Base-by-base conservation (phyloP, 2,113 vertebrate species). In the Nanger granti region DNA sequence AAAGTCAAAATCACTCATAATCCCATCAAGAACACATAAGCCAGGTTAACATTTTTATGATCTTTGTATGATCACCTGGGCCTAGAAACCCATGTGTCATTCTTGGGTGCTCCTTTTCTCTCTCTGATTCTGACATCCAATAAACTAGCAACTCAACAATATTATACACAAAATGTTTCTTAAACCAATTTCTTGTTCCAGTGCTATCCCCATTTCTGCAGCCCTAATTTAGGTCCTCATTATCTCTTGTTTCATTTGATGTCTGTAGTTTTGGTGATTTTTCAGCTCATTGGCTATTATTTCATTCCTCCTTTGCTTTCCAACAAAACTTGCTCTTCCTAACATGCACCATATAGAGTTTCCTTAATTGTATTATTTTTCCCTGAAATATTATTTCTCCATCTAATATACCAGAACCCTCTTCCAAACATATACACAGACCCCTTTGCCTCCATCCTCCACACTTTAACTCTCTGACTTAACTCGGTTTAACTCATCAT, bases 111-210 rank as follows among this genome's bases (percentile, higher is more conserved):
- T 91, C 28, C 10, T 12, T 47, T 89, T 79, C 59, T 29, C 9
- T 95, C 28, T 85, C 17, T 93, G 20, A 79, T 9, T 60, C 1
- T 18, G 7, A n/a, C 28, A 89, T 54, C 6, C 37, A 89, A 52
- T 88, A 55, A 59, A 22, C 26, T 31, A 91, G 5, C 34, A 96
- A 37, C 37, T 85, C 4, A 26, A 89, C 41, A 88, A 60, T 73
- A 92, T 76, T 89, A 57, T 66, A 54, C 9, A 31, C 22, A 41
- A 57, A 96, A 55, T 55, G 5, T 80, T 93, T 93, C 31, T 95
- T 91, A 91, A 83, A 87, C 69, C 8, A 8, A 49, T 84, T 14
- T 28, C 1, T 83, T 76, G 22, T 93, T 88, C 55, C 22, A 73
- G 28, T 66, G 92, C 79, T 76, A n/a, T 73, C 44, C 10, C 22